phyloP scores from a whole-genome alignment of 2,797 vertebrate species.

The Momotus momota region DNA sequence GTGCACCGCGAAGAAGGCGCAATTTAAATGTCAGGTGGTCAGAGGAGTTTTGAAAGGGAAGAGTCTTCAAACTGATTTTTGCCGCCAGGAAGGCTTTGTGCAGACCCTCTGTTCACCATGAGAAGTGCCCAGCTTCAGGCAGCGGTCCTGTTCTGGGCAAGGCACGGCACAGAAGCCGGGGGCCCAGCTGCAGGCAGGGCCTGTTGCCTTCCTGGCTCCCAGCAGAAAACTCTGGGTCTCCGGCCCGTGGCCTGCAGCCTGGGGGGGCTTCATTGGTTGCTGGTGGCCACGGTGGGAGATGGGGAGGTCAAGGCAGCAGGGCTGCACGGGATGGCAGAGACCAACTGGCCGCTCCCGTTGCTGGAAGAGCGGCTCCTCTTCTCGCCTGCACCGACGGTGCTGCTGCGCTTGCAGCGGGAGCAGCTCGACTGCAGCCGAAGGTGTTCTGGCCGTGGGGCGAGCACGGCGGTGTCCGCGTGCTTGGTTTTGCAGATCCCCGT shows the following conservation, averaged over 20 bases:
- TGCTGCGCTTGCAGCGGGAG: neutral
- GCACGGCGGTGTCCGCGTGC: neutral
- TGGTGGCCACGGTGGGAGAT: neutral
- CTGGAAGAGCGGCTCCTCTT: neutral
- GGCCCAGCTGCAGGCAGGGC: accelerated
- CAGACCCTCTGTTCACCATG: neutral
- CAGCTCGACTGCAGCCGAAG: neutral
- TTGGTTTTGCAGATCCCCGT: neutral
- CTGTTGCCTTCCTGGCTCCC: neutral
- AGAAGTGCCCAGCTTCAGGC: neutral
- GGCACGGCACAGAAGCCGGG: accelerated
- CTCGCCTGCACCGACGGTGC: accelerated
- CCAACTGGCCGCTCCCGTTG: neutral
- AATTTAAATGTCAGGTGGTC: neutral
- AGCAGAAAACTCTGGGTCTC: neutral
- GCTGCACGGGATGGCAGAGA: neutral
- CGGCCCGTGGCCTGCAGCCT: neutral
- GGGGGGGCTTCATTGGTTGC: neutral
- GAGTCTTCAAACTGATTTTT: neutral
- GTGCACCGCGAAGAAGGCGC: accelerated
- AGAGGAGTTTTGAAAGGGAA: neutral
- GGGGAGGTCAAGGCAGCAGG: neutral
- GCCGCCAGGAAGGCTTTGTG: neutral
- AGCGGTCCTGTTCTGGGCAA: neutral
- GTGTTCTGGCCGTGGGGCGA: neutral